These are phyloP conservation scores for Hypselothyrea guttata DNA, from an alignment of 2,888 invertebrate genomes.

Conservation along the genomic window DNA sequence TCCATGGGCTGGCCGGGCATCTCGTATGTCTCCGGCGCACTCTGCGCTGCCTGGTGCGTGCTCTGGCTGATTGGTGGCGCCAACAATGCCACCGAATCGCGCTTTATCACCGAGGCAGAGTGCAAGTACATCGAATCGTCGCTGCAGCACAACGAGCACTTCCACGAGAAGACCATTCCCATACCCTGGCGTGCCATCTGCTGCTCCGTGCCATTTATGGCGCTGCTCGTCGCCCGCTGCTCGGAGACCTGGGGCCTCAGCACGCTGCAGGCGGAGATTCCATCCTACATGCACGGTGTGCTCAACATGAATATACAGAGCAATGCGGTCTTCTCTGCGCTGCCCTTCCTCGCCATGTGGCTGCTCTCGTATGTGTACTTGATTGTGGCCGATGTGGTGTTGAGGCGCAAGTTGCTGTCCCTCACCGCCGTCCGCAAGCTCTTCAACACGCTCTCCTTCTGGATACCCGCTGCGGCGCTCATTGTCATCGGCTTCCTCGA, in stretches of 20 bases:
- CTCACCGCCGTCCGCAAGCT: conserved; percentile 71
- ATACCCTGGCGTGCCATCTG: conserved; percentile 86
- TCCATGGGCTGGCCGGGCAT: conserved; percentile 86
- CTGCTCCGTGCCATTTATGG: conserved; percentile 86
- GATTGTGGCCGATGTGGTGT: conserved; percentile 82
- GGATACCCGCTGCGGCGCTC: conserved; percentile 84
- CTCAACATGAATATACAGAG: conserved; percentile 85
- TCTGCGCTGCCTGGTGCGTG: conserved; percentile 83
- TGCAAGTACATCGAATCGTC: conserved; percentile 84
- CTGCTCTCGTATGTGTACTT: conserved; percentile 83
- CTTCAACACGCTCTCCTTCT: conserved; percentile 77
- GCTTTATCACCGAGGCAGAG: conserved; percentile 84
- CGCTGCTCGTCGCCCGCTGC: conserved; percentile 83
- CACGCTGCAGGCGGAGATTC: conserved; percentile 87
- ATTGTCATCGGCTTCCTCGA: conserved; percentile 83
- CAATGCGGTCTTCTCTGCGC: conserved; percentile 83
- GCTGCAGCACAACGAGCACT: conserved; percentile 61
- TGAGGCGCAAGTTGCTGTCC: conserved; percentile 80
- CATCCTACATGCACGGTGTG: conserved; percentile 86
- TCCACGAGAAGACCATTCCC: conserved; percentile 70
- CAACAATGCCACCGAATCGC: conserved; percentile 84
- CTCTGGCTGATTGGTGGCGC: conserved; percentile 84
- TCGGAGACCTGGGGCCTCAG: conserved; percentile 88
- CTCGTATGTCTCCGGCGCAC: conserved; percentile 85
- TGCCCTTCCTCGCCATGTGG: conserved; percentile 84